Base-by-base conservation (phyloP, 2,888 invertebrate genomes). In the Phasia obesa region DNA sequence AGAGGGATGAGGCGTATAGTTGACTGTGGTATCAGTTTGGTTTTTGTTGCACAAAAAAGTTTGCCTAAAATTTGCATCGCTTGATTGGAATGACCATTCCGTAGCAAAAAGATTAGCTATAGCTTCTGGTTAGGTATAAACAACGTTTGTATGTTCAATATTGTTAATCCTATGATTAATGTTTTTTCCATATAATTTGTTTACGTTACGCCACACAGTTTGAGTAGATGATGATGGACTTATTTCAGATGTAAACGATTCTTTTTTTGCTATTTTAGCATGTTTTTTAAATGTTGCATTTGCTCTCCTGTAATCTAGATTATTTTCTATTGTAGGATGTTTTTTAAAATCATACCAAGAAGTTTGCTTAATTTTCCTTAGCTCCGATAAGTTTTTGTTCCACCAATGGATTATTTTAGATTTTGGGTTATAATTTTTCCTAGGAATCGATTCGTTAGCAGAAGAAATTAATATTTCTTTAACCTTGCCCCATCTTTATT, bases 281-380 rank as follows among this genome's bases (percentile, higher is more conserved):
- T 38, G 38, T 42, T 60, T 60, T 60, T 42, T 19, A 23, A 60
- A 17, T 27, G 19, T 6, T 1, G 59, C 35, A 6, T 42, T 42
- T 1, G 59, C 59, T 21, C 21, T 60, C 9, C 59, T 38, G 38
- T 60, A 60, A 15, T 42, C 42, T 15, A 60, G 17, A 23, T 42
- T 21, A 11, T 60, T 60, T 21, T 42, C 59, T 15, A 23, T 2
- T 2, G 59, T 38, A 15, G 59, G 59, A 9, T 38, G 13, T 15
- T 23, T 38, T 60, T 60, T 23, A 60, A 60, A n/a, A n/a, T n/a
- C n/a, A n/a, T n/a, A n/a, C n/a, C n/a, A n/a, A n/a, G n/a, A n/a
- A n/a, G n/a, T n/a, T n/a, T 60, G 59, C 21, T 57, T 57, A 5
- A 3, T 19, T 31, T 57, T 57, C 7, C 55, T 27, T 5, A 55